Percentiles rank a stretch among this genome's conserved stretches.
Evolutionary conservation across 2,888 invertebrate species (phyloP).

Genomic region (Incurvaria masculella): DNA sequence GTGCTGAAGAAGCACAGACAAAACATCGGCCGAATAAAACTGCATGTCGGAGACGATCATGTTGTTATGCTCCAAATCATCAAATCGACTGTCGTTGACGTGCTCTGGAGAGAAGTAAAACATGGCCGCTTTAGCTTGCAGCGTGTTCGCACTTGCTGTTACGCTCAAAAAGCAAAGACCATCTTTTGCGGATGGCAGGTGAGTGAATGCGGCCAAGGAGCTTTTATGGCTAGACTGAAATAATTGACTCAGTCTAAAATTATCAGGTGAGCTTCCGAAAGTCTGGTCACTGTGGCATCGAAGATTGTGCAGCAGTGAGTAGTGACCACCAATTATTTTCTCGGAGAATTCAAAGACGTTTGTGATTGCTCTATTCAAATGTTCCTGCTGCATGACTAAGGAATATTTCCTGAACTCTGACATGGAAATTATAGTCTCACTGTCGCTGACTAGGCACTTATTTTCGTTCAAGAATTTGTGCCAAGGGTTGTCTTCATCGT

Average conservation of each 20-base stretch:
- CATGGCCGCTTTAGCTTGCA: constrained; percentile 46
- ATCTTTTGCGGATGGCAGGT: constrained; percentile 32
- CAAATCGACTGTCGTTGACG: constrained; percentile 28
- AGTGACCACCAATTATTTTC: constrained; percentile 61
- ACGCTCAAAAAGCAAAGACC: constrained; percentile 52
- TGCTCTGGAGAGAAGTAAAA: constrained; percentile 50
- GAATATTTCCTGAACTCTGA: constrained; percentile 73
- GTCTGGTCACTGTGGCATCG: constrained; percentile 42
- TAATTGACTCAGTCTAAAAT: constrained; percentile 45
- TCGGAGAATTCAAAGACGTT: constrained; percentile 66
- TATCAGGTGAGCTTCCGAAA: constrained; percentile 23
- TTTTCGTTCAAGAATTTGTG: constrained; percentile 72
- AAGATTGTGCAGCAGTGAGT: constrained; percentile 52
- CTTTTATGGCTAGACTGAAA: constrained; percentile 45
- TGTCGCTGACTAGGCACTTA: constrained; percentile 65
- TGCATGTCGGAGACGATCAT: constrained; percentile 65
- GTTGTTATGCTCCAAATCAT: constrained; percentile 25
- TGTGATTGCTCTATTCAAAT: constrained; percentile 63
- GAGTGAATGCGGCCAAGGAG: constrained; percentile 50
- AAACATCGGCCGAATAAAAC: constrained; percentile 68
- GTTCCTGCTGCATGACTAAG: constrained; percentile 75
- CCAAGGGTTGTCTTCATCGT: constrained; percentile 74
- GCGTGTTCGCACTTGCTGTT: constrained; percentile 36
- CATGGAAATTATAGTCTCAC: constrained; percentile 69
- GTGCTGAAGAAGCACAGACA: constrained; percentile 69